Evolutionary conservation across 2,888 invertebrate genomes (phyloP).

Genomic region (Heteropelma amictum): DNA sequence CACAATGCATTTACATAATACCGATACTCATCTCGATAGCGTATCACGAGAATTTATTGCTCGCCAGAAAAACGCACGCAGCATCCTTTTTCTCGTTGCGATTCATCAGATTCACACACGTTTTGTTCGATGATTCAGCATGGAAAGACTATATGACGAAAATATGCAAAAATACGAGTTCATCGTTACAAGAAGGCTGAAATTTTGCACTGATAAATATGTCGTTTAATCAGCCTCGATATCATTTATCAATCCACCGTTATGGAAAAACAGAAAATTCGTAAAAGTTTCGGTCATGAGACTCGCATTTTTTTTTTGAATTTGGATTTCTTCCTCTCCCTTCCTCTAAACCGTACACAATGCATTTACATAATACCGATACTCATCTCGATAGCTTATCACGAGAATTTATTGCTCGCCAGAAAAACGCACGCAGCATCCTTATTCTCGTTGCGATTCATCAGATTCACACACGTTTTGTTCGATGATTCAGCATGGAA

Average conservation of each 20-base stretch:
- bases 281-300: too few species aligned
- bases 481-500: too few species aligned
- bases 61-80: not conserved
- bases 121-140: too few species aligned
- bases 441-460: conserved; percentile 25
- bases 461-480: conserved; percentile 34
- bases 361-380: conserved; percentile 2
- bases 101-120: conserved; percentile 42
- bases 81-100: not conserved
- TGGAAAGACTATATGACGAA: too few species aligned
- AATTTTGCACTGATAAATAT: too few species aligned
- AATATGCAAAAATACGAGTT: too few species aligned
- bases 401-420: conserved; percentile 42
- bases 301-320: too few species aligned
- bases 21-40: conserved; percentile 55
- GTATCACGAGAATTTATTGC: conserved; percentile 52
- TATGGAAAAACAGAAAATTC: too few species aligned
- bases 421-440: not conserved
- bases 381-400: conserved; percentile 58
- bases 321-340: not conserved
- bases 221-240: too few species aligned
- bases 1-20: not conserved
- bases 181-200: too few species aligned
- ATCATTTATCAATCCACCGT: too few species aligned
- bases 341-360: not conserved